phyloP scores from a whole-genome alignment of 30 jellyfish, hydroid and myxozoan genomes.

The Hydractinia echinata region DNA sequence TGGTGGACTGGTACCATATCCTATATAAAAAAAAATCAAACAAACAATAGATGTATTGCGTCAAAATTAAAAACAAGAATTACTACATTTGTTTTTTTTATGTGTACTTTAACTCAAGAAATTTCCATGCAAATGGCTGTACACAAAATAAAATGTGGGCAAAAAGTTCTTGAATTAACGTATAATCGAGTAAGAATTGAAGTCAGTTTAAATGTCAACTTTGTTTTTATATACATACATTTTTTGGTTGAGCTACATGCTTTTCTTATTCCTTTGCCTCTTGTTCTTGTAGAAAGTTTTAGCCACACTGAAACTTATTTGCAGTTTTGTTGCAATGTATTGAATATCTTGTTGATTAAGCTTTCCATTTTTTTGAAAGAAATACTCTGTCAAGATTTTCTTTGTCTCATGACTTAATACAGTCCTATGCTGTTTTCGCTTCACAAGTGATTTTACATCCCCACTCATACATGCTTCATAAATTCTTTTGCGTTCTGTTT shows the following conservation, averaged over 20 bases:
- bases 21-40: conserved; percentile 28
- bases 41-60: not conserved
- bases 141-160: no score
- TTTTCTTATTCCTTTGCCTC: conserved; percentile 50
- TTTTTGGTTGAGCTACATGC: no score
- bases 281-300: conserved; percentile 64
- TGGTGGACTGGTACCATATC: conserved; percentile 98
- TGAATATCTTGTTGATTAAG: conserved; percentile 36
- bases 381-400: conserved; percentile 31
- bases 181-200: no score
- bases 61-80: no score
- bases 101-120: no score
- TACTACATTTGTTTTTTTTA: no score
- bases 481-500: conserved; percentile 38
- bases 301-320: conserved; percentile 37
- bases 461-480: conserved; percentile 27
- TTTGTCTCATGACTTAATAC: conserved; percentile 39
- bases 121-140: no score
- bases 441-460: not conserved
- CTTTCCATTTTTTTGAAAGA: conserved; percentile 26
- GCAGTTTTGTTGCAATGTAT: conserved; percentile 35
- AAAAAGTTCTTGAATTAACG: no score
- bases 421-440: conserved; percentile 31
- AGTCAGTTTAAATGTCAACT: no score
- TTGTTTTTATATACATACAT: no score